phyloP scores from a whole-genome alignment of 2,797 vertebrate genomes.

The Balearica regulorum region DNA sequence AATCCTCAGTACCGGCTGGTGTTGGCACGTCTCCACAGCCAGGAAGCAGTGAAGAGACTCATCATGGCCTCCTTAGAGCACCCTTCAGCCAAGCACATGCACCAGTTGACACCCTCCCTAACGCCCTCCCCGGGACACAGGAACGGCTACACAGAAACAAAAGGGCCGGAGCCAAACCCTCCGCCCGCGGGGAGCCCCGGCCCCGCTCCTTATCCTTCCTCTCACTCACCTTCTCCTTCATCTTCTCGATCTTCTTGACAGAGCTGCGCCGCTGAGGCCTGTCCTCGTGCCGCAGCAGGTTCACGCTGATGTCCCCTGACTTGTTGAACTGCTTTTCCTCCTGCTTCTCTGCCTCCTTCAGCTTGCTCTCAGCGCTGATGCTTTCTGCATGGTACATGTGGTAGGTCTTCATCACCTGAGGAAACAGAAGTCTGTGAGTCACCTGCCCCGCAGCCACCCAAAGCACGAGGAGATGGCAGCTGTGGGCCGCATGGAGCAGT shows the following conservation, averaged over 20 bases:
- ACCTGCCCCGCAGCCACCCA: accelerated
- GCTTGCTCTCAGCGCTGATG: constrained; percentile 96
- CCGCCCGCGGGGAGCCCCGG: not conserved
- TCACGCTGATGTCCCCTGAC: constrained; percentile 91
- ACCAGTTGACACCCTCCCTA: accelerated
- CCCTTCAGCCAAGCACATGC: not conserved
- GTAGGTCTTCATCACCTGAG: constrained; percentile 99
- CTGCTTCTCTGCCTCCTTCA: constrained; percentile 98
- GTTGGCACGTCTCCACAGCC: not conserved
- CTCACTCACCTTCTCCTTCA: constrained; percentile 92
- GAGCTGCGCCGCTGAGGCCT: constrained; percentile 92
- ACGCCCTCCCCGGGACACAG: not conserved
- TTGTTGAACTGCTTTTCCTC: constrained; percentile 98
- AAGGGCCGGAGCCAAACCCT: not conserved
- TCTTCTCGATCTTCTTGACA: constrained; percentile 97
- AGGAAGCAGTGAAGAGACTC: not conserved
- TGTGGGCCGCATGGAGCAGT: accelerated
- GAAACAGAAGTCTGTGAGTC: not conserved
- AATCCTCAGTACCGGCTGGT: not conserved
- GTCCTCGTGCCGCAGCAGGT: constrained; percentile 92
- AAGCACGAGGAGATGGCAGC: not conserved
- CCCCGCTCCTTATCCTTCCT: not conserved
- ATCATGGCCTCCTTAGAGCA: not conserved
- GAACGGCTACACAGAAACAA: accelerated
- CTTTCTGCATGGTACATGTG: constrained; percentile 99